phyloP scores from a whole-genome alignment of 2,113 vertebrate species.

The Peucedramus taeniatus region DNA sequence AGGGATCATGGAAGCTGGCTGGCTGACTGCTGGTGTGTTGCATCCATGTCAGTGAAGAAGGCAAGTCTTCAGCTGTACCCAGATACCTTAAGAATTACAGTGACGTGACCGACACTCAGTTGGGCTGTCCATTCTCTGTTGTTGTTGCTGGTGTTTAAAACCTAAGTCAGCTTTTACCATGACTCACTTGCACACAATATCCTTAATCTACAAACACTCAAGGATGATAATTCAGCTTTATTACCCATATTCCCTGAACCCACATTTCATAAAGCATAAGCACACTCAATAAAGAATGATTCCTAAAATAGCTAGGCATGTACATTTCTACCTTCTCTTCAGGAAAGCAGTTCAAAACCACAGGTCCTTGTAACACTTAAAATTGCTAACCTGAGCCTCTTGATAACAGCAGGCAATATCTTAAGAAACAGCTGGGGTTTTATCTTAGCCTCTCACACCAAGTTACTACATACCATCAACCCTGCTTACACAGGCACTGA shows the following conservation, averaged over 20 bases:
- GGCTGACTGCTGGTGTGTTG: neutral
- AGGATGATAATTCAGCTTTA: slow-evolving; percentile 8
- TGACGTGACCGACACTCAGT: neutral
- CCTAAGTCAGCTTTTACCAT: neutral
- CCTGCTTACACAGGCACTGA: slow-evolving; percentile 3
- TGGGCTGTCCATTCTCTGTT: neutral
- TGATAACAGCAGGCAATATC: neutral
- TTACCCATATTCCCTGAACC: neutral
- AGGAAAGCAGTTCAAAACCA: slow-evolving; percentile 5
- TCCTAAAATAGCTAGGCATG: slow-evolving; percentile 21
- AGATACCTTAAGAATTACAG: neutral
- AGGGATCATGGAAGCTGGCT: neutral
- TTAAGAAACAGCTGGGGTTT: slow-evolving; percentile 49
- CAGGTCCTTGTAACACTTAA: neutral
- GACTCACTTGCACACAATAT: neutral
- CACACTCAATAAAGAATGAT: neutral
- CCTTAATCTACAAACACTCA: slow-evolving; percentile 1
- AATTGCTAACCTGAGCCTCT: slow-evolving; percentile 44
- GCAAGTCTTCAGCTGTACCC: neutral
- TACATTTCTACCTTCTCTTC: neutral
- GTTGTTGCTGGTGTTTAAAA: neutral
- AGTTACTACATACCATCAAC: slow-evolving; percentile 27
- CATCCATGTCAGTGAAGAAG: neutral
- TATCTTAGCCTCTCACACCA: slow-evolving; percentile 42
- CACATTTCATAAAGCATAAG: neutral